Evolutionary conservation across 2,888 invertebrate genomes (phyloP).

Genomic region (Salticus scenicus): DNA sequence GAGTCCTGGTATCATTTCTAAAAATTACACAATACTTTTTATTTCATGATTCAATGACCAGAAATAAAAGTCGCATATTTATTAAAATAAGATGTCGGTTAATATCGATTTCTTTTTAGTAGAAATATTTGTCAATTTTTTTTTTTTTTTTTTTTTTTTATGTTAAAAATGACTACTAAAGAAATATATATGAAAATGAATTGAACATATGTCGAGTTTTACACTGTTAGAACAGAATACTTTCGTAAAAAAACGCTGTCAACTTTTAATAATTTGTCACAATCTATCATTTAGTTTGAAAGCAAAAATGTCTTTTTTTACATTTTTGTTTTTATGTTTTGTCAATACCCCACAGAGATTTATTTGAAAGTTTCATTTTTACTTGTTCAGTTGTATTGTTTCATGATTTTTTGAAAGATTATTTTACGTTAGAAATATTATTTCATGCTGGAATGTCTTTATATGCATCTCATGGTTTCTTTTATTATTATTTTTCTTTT

Average conservation of each 20-base stretch:
- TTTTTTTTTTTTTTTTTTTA: too few relatives aligned
- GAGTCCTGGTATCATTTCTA: too few relatives aligned
- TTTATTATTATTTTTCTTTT: not conserved
- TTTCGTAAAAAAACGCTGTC: not conserved
- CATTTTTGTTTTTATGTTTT: not conserved
- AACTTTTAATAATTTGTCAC: constrained; percentile 17
- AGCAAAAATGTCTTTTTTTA: not conserved
- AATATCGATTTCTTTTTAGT: too few relatives aligned
- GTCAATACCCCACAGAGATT: not conserved
- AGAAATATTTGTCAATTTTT: too few relatives aligned
- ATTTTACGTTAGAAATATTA: too few relatives aligned
- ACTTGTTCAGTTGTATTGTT: not conserved
- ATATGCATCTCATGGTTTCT: not conserved
- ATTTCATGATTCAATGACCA: too few relatives aligned
- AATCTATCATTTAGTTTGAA: constrained; percentile 10
- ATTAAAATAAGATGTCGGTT: too few relatives aligned
- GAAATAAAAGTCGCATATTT: too few relatives aligned
- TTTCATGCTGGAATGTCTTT: not conserved
- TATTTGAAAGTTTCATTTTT: not conserved
- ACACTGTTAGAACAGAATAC: not conserved
- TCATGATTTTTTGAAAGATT: too few relatives aligned
- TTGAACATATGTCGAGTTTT: not conserved
- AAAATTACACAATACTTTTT: too few relatives aligned
- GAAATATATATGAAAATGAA: not conserved
- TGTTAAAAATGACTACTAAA: too few relatives aligned